Evolutionary conservation across 1,140 invertebrate genomes (phyloP).

Genomic region (Calosoma granatense): DNA sequence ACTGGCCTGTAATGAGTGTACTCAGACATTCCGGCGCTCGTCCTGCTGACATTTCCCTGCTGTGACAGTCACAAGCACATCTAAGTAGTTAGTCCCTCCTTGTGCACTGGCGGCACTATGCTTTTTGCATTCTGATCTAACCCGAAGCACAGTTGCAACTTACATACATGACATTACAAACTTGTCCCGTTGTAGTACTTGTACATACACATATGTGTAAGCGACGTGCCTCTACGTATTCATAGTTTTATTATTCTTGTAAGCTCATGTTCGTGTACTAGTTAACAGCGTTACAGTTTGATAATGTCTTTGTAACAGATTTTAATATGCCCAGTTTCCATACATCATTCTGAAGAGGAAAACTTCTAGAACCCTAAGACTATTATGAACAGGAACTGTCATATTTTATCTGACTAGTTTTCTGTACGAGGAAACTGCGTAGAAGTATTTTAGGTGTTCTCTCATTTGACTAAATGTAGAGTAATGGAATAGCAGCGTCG

Average conservation of each 20-base stretch:
- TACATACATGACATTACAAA: background rate
- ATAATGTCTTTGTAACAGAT: too few species aligned
- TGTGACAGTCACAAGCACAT: background rate
- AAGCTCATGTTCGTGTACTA: background rate
- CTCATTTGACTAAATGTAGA: background rate
- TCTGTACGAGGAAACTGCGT: too few species aligned
- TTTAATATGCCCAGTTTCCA: too few species aligned
- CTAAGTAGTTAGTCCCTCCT: background rate
- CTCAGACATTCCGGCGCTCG: too few species aligned
- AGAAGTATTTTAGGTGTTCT: background rate
- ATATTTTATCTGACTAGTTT: too few species aligned
- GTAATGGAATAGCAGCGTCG: background rate
- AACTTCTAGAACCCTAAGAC: too few species aligned
- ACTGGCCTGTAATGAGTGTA: too few species aligned
- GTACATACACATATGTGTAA: background rate
- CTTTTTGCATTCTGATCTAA: background rate
- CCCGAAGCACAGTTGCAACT: too few species aligned
- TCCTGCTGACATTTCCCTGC: background rate
- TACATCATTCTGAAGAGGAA: too few species aligned
- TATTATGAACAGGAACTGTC: too few species aligned
- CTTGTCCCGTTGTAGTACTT: background rate
- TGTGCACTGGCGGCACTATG: background rate
- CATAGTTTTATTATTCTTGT: background rate
- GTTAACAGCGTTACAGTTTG: background rate
- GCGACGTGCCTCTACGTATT: background rate